Conservation (phyloP, 2,797 vertebrate species). For the Gallirallus australis region DNA sequence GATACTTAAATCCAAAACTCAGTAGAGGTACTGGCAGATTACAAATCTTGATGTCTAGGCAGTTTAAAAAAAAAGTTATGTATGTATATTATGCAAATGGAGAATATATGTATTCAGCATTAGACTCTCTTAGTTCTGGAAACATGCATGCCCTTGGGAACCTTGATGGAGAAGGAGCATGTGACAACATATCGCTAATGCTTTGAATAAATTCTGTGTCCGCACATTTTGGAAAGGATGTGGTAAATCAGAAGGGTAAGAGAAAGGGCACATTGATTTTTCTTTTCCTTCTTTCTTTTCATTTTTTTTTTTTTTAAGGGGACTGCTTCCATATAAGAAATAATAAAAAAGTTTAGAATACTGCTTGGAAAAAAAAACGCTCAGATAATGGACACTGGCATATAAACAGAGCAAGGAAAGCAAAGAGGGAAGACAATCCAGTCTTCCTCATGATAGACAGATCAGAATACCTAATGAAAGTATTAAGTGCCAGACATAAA, state of each 20-base stretch:
- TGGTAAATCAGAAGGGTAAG: not conserved
- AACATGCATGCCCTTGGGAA: not conserved
- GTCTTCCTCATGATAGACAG: not conserved
- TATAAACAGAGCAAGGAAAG: not conserved
- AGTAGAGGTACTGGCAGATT: not conserved
- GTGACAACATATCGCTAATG: not conserved
- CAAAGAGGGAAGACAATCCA: not conserved
- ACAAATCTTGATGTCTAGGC: not conserved
- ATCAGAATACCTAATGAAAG: not conserved
- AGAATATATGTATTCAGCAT: not conserved
- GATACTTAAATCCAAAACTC: not conserved
- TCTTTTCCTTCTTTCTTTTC: fast-evolving
- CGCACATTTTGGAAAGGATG: not conserved
- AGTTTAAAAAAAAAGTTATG: not conserved
- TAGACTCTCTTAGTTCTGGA: not conserved
- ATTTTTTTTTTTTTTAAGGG: not conserved
- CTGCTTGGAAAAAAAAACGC: not conserved
- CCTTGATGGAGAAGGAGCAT: not conserved
- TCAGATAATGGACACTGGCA: not conserved
- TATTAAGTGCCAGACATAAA: not conserved
- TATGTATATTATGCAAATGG: not conserved
- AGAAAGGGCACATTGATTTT: not conserved
- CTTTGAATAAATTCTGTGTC: not conserved
- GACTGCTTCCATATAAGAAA: not conserved
- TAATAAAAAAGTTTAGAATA: not conserved